Base-by-base conservation (phyloP, 2,797 vertebrate species). In the Liparis tanakae region DNA sequence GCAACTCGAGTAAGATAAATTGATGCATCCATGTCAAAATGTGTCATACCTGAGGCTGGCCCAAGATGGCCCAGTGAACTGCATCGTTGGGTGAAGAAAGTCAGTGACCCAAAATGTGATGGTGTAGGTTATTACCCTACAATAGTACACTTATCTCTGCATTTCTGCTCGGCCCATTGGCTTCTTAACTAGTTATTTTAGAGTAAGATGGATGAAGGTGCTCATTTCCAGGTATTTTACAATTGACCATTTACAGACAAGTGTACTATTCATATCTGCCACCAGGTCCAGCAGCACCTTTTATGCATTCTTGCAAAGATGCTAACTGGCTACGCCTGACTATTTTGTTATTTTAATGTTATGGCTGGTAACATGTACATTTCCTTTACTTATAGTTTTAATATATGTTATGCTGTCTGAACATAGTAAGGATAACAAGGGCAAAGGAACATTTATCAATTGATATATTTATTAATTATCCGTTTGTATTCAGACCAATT, bases 11-110 rank as follows among this genome's bases (percentile, higher is more conserved):
- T 58, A 60, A 82, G 73, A 85, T 59, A 77, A 79, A 78, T 33
- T 57, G 72, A 85, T 74, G 69, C 64, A 72, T 83, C 67, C 73
- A 75, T 69, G 60, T 48, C 70, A 61, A 82, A 67, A 87, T 73
- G 62, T 70, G 71, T 79, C 68, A 67, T 59, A 65, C 17, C 30
- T 59, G 17, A 58, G 33, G 55, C n/a, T 20, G 18, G 7, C 5
- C 7, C 0, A 43, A 15, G 25, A 30, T 30, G 25, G 2, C 30
- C n/a, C 18, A 66, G 22, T 43, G 46, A 66, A 62, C 22, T 39
- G 13, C 18, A 73, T 50, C 36, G 76, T 66, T 59, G 10, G 25
- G 12, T 65, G 50, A 53, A 53, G 50, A 20, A 36, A 60, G 64
- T 67, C 46, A 68, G 41, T 20, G 14, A 33, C 7, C 30, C n/a